Evolutionary conservation across 2,797 vertebrate genomes (phyloP).

Genomic region (Brachymystax lenok): DNA sequence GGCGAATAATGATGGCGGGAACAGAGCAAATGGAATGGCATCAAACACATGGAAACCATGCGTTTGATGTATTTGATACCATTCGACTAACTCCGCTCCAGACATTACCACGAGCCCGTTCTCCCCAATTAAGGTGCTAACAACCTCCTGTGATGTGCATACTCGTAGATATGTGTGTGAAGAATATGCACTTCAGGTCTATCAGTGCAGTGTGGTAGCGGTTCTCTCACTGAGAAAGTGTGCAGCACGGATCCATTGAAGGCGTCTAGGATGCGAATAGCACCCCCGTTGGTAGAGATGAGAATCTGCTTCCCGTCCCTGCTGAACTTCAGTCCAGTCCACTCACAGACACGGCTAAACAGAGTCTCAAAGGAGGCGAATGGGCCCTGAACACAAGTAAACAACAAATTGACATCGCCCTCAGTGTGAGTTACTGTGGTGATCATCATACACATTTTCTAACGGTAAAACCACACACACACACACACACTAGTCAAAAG

Average conservation of each 20-base stretch:
- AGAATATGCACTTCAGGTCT: background rate
- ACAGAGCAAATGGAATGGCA: no score
- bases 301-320: constrained; percentile 91
- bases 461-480: background rate
- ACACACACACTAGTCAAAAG: background rate
- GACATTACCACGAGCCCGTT: no score
- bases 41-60: no score
- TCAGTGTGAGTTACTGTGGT: no score
- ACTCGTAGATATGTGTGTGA: background rate
- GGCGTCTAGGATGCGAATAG: constrained; percentile 86
- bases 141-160: background rate
- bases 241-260: constrained; percentile 88
- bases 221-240: constrained; percentile 85
- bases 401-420: background rate
- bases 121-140: no score
- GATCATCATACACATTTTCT: background rate
- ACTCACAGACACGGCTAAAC: constrained; percentile 86
- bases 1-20: no score
- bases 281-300: constrained; percentile 87
- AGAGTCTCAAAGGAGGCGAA: constrained; percentile 89
- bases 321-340: constrained; percentile 93
- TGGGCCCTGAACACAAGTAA: constrained; percentile 77
- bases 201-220: background rate
- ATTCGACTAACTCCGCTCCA: no score
- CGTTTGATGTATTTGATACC: no score